Evolutionary conservation across 1,140 invertebrate genomes (phyloP).

Genomic region (Nephotettix cincticeps): DNA sequence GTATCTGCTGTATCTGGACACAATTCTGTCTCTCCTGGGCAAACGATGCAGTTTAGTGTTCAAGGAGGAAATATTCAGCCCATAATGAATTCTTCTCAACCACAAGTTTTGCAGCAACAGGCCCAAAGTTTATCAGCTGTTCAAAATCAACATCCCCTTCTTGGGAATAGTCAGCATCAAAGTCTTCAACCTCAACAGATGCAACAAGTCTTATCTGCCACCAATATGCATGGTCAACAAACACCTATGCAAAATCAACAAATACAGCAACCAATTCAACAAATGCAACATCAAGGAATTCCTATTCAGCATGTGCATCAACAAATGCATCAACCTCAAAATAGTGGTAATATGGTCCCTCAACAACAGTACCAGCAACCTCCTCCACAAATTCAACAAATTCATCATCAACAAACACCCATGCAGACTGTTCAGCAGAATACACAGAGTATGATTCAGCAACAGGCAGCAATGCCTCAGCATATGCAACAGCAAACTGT

Average conservation of each 20-base stretch:
- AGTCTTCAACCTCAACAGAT: conserved; percentile 56
- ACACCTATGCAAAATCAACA: conserved; percentile 48
- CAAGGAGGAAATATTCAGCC: conserved; percentile 41
- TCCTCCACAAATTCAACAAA: conserved; percentile 30
- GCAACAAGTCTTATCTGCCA: conserved; percentile 54
- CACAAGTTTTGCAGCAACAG: conserved; percentile 46
- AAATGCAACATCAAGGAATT: conserved; percentile 43
- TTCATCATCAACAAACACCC: conserved; percentile 30
- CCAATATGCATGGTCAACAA: conserved; percentile 35
- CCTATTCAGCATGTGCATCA: conserved; percentile 47
- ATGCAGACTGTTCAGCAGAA: conserved; percentile 30
- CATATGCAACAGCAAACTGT: conserved; percentile 47
- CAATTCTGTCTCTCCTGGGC: conserved; percentile 42
- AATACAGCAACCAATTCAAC: conserved; percentile 49
- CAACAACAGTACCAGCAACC: conserved; percentile 35
- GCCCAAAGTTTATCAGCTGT: conserved; percentile 47
- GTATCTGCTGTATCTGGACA: conserved; percentile 27
- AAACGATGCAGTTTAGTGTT: conserved; percentile 40
- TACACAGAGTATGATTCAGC: conserved; percentile 15
- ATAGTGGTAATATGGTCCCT: conserved; percentile 16
- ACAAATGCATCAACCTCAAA: conserved; percentile 33
- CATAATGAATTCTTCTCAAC: conserved; percentile 51
- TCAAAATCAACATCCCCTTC: conserved; percentile 40
- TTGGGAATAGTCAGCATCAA: conserved; percentile 42
- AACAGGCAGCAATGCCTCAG: conserved; percentile 40